Evolutionary conservation across 2,797 vertebrate species (phyloP).

Genomic region (Poecilia velifera): DNA sequence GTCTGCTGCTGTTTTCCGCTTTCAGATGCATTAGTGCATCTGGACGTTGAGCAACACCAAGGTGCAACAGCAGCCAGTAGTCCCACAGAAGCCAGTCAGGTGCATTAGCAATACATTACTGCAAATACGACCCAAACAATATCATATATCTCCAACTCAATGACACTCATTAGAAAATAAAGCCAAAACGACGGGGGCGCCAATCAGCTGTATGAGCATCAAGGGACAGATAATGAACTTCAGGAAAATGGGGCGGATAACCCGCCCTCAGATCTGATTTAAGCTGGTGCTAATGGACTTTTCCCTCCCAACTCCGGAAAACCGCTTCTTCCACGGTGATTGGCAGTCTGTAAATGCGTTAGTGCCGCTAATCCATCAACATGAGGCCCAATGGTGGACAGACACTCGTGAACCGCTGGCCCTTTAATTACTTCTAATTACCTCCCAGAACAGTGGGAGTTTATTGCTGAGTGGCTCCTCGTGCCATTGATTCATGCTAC

Average conservation of each 20-base stretch:
- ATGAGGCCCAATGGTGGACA: constrained; percentile 72
- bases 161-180: constrained; percentile 77
- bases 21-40: constrained; percentile 60
- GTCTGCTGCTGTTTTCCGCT: constrained; percentile 50
- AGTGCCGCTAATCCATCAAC: constrained; percentile 80
- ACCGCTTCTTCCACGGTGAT: constrained; percentile 79
- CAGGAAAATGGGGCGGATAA: constrained; percentile 82
- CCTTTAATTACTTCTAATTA: constrained; percentile 85
- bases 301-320: constrained; percentile 83
- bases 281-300: constrained; percentile 81
- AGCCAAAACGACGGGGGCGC: constrained; percentile 62
- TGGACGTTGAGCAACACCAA: constrained; percentile 39
- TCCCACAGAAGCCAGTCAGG: constrained; percentile 53
- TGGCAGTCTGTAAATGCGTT: constrained; percentile 80
- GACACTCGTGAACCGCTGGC: constrained; percentile 77
- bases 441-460: constrained; percentile 72
- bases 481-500: constrained; percentile 45
- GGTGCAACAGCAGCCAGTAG: constrained; percentile 64
- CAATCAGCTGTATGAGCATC: constrained; percentile 80
- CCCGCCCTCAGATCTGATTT: constrained; percentile 80
- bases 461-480: constrained; percentile 68
- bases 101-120: constrained; percentile 76
- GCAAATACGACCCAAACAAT: constrained; percentile 67
- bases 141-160: constrained; percentile 75
- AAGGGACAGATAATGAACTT: constrained; percentile 81